Evolutionary conservation across 2,888 invertebrate genomes (phyloP), one percentile per base, ranked within the genome.

Genomic region (Rotaria magnacalcarata): DNA sequence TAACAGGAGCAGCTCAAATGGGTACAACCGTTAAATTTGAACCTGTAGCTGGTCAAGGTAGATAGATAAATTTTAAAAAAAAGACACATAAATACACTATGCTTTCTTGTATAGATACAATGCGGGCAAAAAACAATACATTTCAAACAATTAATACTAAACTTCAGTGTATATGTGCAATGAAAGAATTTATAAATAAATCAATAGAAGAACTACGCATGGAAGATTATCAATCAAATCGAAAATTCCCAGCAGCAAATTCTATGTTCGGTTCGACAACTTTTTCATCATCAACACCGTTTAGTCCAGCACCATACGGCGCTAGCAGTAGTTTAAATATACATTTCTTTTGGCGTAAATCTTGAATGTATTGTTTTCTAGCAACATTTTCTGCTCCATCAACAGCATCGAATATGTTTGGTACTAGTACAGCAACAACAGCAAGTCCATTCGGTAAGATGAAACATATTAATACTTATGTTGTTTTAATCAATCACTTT

Each of bases 131-230:
- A 91, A 94, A 94, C 88, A 96, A 96, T 0, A 93, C 94, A 5
- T 94, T 95, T 5, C 89, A 89, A 85, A 94, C 94, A 89, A 96
- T 99, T 88, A 95, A 94, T 89, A 98, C 97, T 0, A 94, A 96
- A 89, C 96, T 97, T 90, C 95, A 97, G 90, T 97, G 97, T 91
- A 97, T 99, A 87, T 96, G 96, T 0, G 96, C 96, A 87, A 99
- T 99, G 99, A 96, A 97, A 92, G 97, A 98, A 90, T 99, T 98
- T 90, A 97, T 98, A 90, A 91, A 91, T 85, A 99, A 98, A 91
- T 96, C 96, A 0, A 91, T 98, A 47, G 99, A 99, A 91, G 92
- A 87, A 67, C 74, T 87, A 19, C 50, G 87, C 19, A 34, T 85
- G 19, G 87, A 87, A 85, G 87, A 87, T 74, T 87, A 87, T 67